phyloP scores from a whole-genome alignment of 2,113 vertebrate species.

The Crypturellus undulatus region DNA sequence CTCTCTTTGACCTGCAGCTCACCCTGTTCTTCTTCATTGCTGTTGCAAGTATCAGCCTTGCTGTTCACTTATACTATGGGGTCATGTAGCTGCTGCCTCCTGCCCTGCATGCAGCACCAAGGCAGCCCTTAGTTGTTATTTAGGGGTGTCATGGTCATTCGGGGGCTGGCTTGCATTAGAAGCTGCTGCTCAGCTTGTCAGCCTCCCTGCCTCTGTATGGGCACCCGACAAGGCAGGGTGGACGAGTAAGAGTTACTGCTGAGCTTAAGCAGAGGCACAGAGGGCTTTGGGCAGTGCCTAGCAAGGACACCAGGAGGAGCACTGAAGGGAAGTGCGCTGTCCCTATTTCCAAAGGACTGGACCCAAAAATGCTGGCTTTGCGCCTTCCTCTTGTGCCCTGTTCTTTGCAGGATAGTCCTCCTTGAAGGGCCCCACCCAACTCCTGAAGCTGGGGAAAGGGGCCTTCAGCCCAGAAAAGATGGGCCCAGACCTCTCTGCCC shows the following conservation, averaged over 20 bases:
- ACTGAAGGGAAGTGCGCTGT: background rate
- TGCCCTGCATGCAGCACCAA: rapidly evolving
- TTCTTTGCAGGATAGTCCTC: background rate
- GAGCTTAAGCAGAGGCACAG: background rate
- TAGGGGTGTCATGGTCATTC: background rate
- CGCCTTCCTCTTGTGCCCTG: background rate
- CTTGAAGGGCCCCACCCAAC: background rate
- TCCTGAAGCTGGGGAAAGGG: too few relatives aligned
- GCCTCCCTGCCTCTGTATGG: rapidly evolving
- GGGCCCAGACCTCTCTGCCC: background rate
- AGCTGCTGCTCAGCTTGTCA: rapidly evolving
- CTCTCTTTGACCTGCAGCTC: constrained; percentile 86
- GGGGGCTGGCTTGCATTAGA: background rate
- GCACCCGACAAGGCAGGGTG: background rate
- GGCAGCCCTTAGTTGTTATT: background rate
- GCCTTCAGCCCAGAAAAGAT: background rate
- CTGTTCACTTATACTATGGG: constrained; percentile 90
- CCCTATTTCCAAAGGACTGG: background rate
- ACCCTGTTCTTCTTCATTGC: constrained; percentile 86
- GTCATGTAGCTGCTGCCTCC: constrained; percentile 16
- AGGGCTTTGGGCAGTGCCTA: too few relatives aligned
- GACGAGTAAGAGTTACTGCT: background rate
- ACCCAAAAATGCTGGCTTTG: background rate
- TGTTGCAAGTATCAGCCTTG: constrained; percentile 81
- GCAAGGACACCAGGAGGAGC: rapidly evolving